Conservation (phyloP, 1,140 invertebrate genomes). For the Philotrypesis tridentata region DNA sequence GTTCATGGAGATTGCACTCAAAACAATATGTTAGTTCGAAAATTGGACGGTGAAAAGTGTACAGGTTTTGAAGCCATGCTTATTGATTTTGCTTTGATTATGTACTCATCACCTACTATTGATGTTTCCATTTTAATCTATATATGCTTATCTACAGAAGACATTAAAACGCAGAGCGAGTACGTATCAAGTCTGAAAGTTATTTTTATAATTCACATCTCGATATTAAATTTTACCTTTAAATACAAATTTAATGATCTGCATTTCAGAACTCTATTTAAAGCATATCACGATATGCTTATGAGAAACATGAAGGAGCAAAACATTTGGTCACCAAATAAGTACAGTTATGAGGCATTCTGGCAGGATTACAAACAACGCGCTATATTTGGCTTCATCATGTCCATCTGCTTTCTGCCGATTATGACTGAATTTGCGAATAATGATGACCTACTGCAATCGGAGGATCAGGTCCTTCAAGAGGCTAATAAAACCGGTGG, state of each 20-base stretch:
- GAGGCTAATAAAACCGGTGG: background rate
- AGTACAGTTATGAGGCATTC: conserved; percentile 60
- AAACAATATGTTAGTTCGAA: conserved; percentile 66
- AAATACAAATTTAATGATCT: background rate
- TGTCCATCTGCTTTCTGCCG: conserved; percentile 61
- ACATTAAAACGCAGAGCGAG: conserved; percentile 23
- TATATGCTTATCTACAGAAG: conserved; percentile 58
- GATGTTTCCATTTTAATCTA: conserved; percentile 71
- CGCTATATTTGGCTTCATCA: conserved; percentile 63
- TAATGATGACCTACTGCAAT: background rate
- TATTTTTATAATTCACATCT: no score
- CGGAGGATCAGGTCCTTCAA: rapidly evolving
- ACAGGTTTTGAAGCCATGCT: conserved; percentile 58
- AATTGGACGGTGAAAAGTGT: conserved; percentile 41
- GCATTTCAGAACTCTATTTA: conserved; percentile 58
- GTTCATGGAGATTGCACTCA: conserved; percentile 69
- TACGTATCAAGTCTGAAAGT: background rate
- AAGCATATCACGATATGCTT: conserved; percentile 61
- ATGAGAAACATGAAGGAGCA: conserved; percentile 46
- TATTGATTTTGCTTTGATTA: conserved; percentile 67
- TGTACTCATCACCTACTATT: conserved; percentile 64
- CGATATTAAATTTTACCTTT: background rate
- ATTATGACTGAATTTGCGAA: conserved; percentile 45
- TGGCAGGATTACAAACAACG: conserved; percentile 59
- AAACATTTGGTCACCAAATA: conserved; percentile 42